These are phyloP conservation scores for Microcebus ravelobensis DNA, from an alignment of 2,113 vertebrate species.

Conservation along the genomic window DNA sequence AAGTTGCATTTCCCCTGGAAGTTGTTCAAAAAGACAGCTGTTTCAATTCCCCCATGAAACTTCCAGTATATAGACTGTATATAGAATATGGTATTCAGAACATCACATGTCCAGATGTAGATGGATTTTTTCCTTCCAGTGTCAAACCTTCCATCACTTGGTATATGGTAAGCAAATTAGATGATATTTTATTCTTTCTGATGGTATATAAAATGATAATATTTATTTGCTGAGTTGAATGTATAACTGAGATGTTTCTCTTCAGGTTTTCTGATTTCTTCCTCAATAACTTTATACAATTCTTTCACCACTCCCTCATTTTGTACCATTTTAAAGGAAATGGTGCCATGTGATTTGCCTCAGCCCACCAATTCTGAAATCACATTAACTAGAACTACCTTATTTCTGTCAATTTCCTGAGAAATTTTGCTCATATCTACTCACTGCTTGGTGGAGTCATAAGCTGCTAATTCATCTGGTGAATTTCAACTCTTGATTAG, in stretches of 20 bases:
- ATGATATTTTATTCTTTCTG: background rate
- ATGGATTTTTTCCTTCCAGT: conserved; percentile 86
- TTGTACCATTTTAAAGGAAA: background rate
- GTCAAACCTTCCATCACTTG: conserved; percentile 86
- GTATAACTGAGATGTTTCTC: background rate
- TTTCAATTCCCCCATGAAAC: conserved; percentile 81
- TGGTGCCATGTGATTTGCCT: background rate
- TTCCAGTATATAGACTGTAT: conserved; percentile 73
- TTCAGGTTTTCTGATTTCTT: background rate
- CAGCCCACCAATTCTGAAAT: background rate
- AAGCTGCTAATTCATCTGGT: background rate
- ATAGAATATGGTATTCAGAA: conserved; percentile 74
- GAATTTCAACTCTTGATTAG: background rate
- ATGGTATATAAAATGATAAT: background rate
- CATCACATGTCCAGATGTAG: conserved; percentile 89
- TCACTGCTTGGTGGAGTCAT: background rate
- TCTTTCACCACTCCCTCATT: background rate
- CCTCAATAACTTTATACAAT: background rate
- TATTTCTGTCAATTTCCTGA: background rate
- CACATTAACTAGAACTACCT: background rate
- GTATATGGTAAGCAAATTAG: conserved; percentile 86
- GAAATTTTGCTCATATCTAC: background rate
- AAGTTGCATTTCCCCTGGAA: conserved; percentile 90
- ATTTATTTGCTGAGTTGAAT: background rate
- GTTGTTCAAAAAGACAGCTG: conserved; percentile 87